Percentiles rank a stretch among this genome's conserved stretches.
Conservation (phyloP, 2,113 vertebrate species). For the Nothoprocta pentlandii region DNA sequence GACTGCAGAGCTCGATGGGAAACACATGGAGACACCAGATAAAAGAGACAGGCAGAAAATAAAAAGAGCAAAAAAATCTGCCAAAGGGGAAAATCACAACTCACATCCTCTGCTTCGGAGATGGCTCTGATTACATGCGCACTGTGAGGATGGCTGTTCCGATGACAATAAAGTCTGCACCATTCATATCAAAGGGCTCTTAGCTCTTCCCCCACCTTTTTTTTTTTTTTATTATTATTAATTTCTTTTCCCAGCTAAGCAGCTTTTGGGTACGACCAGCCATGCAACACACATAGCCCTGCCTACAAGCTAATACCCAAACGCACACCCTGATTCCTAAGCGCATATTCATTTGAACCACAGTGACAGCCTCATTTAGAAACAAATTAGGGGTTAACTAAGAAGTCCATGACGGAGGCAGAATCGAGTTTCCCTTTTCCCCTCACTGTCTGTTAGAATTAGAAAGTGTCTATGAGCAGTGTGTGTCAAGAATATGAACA, state of each 20-base stretch:
- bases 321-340: constrained; percentile 25
- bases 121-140: neutral
- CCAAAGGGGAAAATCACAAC: constrained; percentile 28
- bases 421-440: constrained; percentile 79
- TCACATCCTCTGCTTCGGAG: constrained; percentile 32
- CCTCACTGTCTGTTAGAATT: constrained; percentile 84
- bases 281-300: neutral
- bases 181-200: neutral
- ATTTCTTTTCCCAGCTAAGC: neutral
- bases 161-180: neutral
- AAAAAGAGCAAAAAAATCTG: constrained; percentile 63
- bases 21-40: constrained; percentile 14
- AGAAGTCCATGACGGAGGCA: constrained; percentile 79
- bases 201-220: neutral
- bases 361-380: constrained; percentile 83
- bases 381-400: constrained; percentile 85
- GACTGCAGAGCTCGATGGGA: neutral
- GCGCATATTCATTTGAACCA: constrained; percentile 68
- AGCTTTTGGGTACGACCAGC: neutral
- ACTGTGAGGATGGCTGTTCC: neutral
- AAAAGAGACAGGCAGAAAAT: constrained; percentile 53
- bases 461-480: constrained; percentile 78
- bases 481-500: constrained; percentile 80
- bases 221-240: no score
- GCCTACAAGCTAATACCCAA: constrained; percentile 8